A percentile compares a stretch with the other conserved stretches of the same genome.
Evolutionary conservation across 2,797 vertebrate species (phyloP).

Genomic region (Periparus ater): DNA sequence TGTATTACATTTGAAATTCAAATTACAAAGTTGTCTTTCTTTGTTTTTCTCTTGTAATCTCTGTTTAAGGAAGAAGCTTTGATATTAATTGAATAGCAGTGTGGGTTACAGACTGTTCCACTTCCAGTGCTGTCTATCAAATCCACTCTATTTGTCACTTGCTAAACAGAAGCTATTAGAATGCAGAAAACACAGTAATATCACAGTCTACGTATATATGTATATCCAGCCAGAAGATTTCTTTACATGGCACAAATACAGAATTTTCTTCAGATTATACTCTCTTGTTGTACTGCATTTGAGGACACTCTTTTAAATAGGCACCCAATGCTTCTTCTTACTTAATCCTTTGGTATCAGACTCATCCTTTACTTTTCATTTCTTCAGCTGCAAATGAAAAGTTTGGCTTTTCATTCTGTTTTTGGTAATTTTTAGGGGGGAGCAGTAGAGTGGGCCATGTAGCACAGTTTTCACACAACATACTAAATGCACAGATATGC

Average conservation of each 20-base stretch:
- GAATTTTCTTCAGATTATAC: not conserved
- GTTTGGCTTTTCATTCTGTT: not conserved
- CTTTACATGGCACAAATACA: not conserved
- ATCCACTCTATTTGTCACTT: not conserved
- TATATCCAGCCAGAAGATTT: not conserved
- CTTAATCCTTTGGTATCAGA: not conserved
- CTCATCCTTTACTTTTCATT: not conserved
- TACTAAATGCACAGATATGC: not conserved
- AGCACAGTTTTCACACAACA: not conserved
- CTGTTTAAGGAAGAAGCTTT: not conserved
- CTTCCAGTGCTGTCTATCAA: not conserved
- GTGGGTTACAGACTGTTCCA: not conserved
- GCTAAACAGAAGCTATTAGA: not conserved
- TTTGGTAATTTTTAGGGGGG: not conserved
- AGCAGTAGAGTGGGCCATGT: rapidly evolving
- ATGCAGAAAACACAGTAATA: not conserved
- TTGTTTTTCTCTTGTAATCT: not conserved
- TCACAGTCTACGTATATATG: not conserved
- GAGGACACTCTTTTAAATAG: not conserved
- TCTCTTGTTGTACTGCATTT: not conserved
- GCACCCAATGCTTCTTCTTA: not conserved
- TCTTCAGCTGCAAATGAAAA: not conserved
- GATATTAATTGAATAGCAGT: rapidly evolving
- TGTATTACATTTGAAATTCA: not conserved
- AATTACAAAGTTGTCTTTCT: not conserved